These are phyloP conservation scores for Glaucidium brasilianum DNA, from an alignment of 2,113 vertebrate species.

Conservation along the genomic window DNA sequence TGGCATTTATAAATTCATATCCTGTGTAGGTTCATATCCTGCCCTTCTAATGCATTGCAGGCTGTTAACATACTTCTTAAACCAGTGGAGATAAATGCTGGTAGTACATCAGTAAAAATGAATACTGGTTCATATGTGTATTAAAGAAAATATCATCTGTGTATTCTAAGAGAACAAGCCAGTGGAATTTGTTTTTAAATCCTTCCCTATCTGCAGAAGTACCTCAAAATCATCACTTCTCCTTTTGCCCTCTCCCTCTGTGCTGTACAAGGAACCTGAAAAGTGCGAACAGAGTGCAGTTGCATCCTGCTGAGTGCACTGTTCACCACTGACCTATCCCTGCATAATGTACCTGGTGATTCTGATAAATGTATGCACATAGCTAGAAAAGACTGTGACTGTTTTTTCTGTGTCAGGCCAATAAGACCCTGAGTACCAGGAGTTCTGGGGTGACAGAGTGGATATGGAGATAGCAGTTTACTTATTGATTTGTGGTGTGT, in stretches of 20 bases:
- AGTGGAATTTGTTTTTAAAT: neutral
- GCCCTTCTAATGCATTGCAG: neutral
- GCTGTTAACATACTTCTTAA: neutral
- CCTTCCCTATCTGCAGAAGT: neutral
- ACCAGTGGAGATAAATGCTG: neutral
- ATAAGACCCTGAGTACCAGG: neutral
- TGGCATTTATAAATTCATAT: conserved; percentile 37
- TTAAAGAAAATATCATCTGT: neutral
- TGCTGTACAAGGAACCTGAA: neutral
- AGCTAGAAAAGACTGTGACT: neutral
- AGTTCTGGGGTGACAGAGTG: neutral
- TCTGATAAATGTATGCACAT: neutral
- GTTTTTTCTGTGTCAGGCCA: neutral
- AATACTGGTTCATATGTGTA: neutral
- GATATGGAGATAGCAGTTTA: neutral
- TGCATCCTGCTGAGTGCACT: neutral
- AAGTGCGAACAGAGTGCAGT: neutral
- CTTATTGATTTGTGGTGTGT: neutral
- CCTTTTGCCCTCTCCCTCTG: neutral
- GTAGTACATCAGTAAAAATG: neutral
- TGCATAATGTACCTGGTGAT: neutral
- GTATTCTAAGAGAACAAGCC: neutral
- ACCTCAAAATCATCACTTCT: neutral
- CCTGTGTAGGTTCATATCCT: conserved; percentile 12
- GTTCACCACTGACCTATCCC: neutral